A percentile compares a stretch with the other conserved stretches of the same genome.
phyloP scores from a whole-genome alignment of 2,797 vertebrate genomes.

The Myoxocephalus aenaeus region DNA sequence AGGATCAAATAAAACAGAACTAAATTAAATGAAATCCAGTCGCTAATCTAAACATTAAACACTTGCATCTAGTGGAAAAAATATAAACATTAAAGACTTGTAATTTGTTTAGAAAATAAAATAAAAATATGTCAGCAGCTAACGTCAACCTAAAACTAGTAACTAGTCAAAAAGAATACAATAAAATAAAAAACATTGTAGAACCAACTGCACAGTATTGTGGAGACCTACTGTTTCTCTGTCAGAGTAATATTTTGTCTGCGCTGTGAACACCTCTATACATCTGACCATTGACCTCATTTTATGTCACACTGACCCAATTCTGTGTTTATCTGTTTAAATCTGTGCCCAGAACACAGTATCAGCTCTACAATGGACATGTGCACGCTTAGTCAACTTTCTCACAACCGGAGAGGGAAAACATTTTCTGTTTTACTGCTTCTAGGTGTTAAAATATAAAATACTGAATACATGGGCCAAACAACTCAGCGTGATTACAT shows the following conservation, averaged over 20 bases:
- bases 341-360: constrained; percentile 51
- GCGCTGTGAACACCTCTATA: constrained; percentile 8
- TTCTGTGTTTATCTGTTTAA: constrained; percentile 29
- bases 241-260: background rate
- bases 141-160: background rate
- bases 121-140: background rate
- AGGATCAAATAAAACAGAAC: background rate
- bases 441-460: background rate
- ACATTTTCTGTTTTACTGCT: background rate
- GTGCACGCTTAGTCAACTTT: constrained; percentile 59
- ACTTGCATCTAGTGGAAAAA: background rate
- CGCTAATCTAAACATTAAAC: background rate
- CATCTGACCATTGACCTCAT: constrained; percentile 36
- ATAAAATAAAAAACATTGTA: background rate
- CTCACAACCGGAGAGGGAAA: constrained; percentile 44
- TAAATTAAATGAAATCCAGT: background rate
- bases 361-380: constrained; percentile 59
- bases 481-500: background rate
- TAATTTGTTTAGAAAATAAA: background rate
- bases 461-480: background rate
- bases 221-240: background rate
- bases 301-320: constrained; percentile 5
- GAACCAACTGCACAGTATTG: too few species aligned
- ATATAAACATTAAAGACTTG: background rate
- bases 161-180: background rate